Percentiles rank a stretch among this genome's conserved stretches.
Evolutionary conservation across 1,140 invertebrate genomes (phyloP).

Genomic region (Cylas formicarius): DNA sequence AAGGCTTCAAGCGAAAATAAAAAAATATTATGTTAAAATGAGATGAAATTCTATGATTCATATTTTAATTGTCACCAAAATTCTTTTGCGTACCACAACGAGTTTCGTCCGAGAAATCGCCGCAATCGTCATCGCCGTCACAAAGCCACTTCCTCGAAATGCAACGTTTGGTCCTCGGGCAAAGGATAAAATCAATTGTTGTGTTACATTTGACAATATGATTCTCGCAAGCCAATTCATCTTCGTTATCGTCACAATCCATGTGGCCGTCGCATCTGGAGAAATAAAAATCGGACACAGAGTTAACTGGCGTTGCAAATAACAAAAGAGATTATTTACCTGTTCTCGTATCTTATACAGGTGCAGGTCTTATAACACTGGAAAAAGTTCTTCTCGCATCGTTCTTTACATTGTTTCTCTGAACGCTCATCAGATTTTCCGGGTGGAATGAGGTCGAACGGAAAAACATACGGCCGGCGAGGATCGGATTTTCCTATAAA

Average conservation of each 20-base stretch:
- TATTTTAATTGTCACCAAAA: constrained; percentile 3
- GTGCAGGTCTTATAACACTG: too few relatives aligned
- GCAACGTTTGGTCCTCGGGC: constrained; percentile 62
- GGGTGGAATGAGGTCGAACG: too few relatives aligned
- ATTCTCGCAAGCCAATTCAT: constrained; percentile 55
- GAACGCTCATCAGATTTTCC: too few relatives aligned
- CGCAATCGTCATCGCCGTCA: constrained; percentile 73
- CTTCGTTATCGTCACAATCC: constrained; percentile 60
- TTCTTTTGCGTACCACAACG: constrained; percentile 53
- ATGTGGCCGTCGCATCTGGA: constrained; percentile 54
- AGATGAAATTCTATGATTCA: not conserved
- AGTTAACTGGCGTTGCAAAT: too few relatives aligned
- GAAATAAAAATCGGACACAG: too few relatives aligned
- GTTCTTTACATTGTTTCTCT: too few relatives aligned
- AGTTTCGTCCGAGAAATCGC: constrained; percentile 75
- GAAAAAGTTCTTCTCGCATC: too few relatives aligned
- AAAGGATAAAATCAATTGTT: constrained; percentile 53
- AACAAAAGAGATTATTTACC: too few relatives aligned
- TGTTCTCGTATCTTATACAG: too few relatives aligned
- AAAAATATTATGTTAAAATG: too few relatives aligned
- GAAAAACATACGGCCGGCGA: too few relatives aligned
- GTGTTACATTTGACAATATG: constrained; percentile 48
- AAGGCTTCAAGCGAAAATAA: not conserved
- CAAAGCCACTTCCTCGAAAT: constrained; percentile 71
- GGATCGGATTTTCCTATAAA: too few relatives aligned